Evolutionary conservation across 2,888 invertebrate species (phyloP), one percentile per base, ranked within the genome.

Genomic region (Lasius platythorax): DNA sequence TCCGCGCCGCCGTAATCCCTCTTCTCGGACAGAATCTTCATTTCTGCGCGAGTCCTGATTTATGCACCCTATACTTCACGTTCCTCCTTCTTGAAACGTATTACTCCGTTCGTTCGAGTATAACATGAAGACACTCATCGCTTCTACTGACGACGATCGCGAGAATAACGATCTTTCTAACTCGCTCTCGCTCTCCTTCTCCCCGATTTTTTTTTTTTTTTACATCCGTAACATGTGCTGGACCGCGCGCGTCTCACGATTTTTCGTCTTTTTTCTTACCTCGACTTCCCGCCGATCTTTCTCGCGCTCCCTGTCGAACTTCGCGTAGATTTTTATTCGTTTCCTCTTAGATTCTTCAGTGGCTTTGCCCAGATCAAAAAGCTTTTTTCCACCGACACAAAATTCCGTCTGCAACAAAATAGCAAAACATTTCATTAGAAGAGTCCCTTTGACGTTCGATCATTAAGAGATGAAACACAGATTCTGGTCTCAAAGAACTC

Each of bases 331-430:
- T 30, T 78, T 85, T 84, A 82, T 64, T 43, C 58, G 66, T 67
- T 43, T 75, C 33, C 50, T 23, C 23, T 33, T 68, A 58, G 81
- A 83, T 76, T 50, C 76, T 81, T 73, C 58, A 37, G 81, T 74
- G 70, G 76, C 64, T 85, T 87, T 72, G 66, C 53, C 37, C 63
- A 33, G 66, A 64, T 78, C 58, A 73, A 81, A 72, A 78, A 86
- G 61, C 58, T 50, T 75, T 68, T 68, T 73, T 70, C 70, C 46
- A 23, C 33, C 46, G 72, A 58, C 61, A 64, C 46, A 72, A 40
- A 40, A 63, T 40, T 53, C 50, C 50, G 40, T 61, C 91, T 91
- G 91, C 43, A 91, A 91, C 91, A 91, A 85, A 91, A 87, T 82
- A 73, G 58, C 56, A 84, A 83, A 82, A 56, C 72, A 83, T 87